Base-by-base conservation (phyloP, 2,113 vertebrate species). In the Paramormyrops kingsleyae region DNA sequence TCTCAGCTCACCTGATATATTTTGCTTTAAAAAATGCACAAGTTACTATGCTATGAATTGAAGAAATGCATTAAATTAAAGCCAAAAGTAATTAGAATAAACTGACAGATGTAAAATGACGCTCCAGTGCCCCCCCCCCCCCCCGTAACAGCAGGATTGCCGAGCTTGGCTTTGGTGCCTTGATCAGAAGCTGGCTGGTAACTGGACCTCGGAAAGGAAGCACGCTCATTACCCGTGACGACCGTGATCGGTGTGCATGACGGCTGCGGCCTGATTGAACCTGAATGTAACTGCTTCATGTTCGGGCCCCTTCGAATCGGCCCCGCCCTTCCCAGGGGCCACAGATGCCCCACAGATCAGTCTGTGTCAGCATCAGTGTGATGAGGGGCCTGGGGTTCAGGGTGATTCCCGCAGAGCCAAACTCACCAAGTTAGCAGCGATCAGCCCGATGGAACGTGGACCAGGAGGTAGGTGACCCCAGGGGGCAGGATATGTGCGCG, bases 401-500 rank as follows among this genome's bases (percentile, higher is more conserved):
- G 27, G n/a, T 4, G 5, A 35, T 13, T 39, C 5, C 27, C 5
- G 35, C 21, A 35, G 49, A 24, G 47, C n/a, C 47, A 1, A 31
- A 10, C 84, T 24, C 84, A 35, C 31, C 24, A 31, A 27, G n/a
- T 10, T 1, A 70, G 31, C 21, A 50, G 17, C 7, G 27, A 87
- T 53, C 13, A 5, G 15, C 35, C 52, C 2, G 39, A 88, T 27
- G 7, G 17, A 35, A 56, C 42, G 15, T 46, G 56, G 53, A 88
- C 50, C 44, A 4, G 83, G 77, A 83, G 35, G 42, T 21, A 9
- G 31, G 39, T 21, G 39, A 24, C 44, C 46, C 44, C 44, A 47
- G n/a, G 85, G 6, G 50, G 13, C 17, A 35, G 88, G 62, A 92
- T 5, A 90, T 92, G 89, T 91, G 88, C 86, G 59, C 84, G 87